Base-by-base conservation (phyloP, 2,797 vertebrate genomes). In the Rousettus madagascariensis region DNA sequence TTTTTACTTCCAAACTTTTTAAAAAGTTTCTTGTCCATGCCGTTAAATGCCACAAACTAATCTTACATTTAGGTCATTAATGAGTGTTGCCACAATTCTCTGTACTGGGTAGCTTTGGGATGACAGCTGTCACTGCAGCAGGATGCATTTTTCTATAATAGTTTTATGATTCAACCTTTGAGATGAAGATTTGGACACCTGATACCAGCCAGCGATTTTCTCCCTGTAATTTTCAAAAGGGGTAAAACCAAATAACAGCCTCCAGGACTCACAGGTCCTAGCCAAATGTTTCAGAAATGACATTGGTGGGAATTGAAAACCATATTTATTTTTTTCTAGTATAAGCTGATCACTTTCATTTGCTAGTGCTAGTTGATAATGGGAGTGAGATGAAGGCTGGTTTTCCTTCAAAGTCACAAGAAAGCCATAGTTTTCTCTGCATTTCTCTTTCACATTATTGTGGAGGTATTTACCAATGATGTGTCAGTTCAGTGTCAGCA, bases 61-160 rank as follows among this genome's bases (percentile, higher is more conserved):
- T 79, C 87, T 96, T 95, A 93, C 80, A 75, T 93, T 95, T 97
- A 84, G 97, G 94, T 96, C 95, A 91, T 96, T 95, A 96, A 85
- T 46, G 74, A 95, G 82, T 94, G 90, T 95, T 53, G 55, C 89
- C 74, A 91, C 94, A 86, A 94, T 28, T 94, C 36, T 86, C 89
- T 84, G 84, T 71, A 51, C 59, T 33, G 41, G 72, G 85, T 79
- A 94, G 96, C 97, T 91, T 94, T 77, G 49, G 57, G 72, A 43
- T 97, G 98, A 96, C 96, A 98, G 97, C 97, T 98, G 97, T 97
- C 97, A 98, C 53, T 92, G 79, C 87, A 86, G 89, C 93, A 94
- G 92, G 91, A 97, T 97, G 66, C 68, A 88, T 72, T 96, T 98
- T 97, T 97, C 77, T 95, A 86, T 92, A 98, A 98, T 94, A 96